Base-by-base conservation (phyloP, 2,113 vertebrate species). In the Puntigrus tetrazona region DNA sequence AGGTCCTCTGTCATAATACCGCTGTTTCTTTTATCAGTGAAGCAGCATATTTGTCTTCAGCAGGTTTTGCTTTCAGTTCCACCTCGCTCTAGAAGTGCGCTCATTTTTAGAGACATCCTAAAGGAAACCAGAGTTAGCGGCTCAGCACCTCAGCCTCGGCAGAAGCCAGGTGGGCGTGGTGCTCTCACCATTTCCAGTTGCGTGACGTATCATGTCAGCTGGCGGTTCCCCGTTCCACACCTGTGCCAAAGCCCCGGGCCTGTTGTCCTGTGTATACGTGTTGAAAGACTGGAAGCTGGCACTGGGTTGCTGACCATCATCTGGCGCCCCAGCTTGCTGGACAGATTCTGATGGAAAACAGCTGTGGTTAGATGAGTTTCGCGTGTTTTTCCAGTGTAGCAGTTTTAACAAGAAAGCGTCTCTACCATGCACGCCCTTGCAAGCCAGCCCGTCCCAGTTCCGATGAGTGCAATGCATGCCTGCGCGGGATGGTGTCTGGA, bases 221-320 rank as follows among this genome's bases (percentile, higher is more conserved):
- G 79, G 99, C 85, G 3, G 97, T 98, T 74, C 93, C 91, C 1
- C 96, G 95, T 89, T 99, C 98, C 98, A 99, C 79, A 99, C 97
- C 95, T 95, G 86, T 99, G n/a, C n/a, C n/a, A 99, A 76, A 99
- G 94, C 1, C 98, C 98, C 31, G 99, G 90, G 31, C 98, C 98
- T 0, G 98, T n/a, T 99, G 86, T 99, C n/a, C 98, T 0, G 98
- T 99, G 88, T 99, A 99, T 97, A 99, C n/a, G 98, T 99, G 88
- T 99, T 99, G 94, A 99, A 99, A 81, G 98, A 99, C 92, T 99
- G 98, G 94, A 99, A 99, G 86, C 98, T 99, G 97, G 89, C 98
- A 99, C 83, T n/a, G 99, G 92, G 90, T 95, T 98, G 36, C 18
- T 98, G 97, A 83, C 96, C 14, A 96, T 94, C 89, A 95, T 94